phyloP scores from a whole-genome alignment of 2,797 vertebrate genomes.

The Silurus lanzhouensis region DNA sequence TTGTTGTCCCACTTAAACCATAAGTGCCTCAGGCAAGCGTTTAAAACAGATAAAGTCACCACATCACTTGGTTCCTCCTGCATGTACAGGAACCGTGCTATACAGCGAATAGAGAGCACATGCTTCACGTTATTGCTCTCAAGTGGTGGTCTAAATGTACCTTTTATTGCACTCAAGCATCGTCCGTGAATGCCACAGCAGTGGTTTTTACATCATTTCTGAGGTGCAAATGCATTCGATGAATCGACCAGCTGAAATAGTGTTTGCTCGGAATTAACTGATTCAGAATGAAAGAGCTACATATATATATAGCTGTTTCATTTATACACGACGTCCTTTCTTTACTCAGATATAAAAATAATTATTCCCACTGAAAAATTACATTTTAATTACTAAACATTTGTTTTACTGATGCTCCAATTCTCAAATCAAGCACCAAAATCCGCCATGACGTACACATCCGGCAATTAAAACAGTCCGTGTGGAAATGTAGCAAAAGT shows the following conservation, averaged over 20 bases:
- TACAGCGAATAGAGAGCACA: not conserved
- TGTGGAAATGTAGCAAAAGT: too few species aligned
- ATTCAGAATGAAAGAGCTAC: not conserved
- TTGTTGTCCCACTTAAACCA: not conserved
- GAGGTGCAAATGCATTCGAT: conserved; percentile 55
- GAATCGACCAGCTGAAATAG: conserved; percentile 47
- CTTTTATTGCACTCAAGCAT: not conserved
- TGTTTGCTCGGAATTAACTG: conserved; percentile 48
- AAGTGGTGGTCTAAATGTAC: not conserved
- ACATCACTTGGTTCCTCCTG: not conserved
- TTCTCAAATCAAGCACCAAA: too few species aligned
- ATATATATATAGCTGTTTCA: too few species aligned
- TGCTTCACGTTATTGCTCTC: not conserved
- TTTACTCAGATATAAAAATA: too few species aligned
- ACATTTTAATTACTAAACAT: too few species aligned
- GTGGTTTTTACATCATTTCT: conserved; percentile 39
- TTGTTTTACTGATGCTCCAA: too few species aligned
- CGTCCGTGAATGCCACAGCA: not conserved
- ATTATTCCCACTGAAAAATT: too few species aligned
- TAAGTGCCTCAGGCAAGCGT: not conserved
- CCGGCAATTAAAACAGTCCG: too few species aligned
- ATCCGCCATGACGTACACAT: too few species aligned
- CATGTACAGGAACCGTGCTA: not conserved
- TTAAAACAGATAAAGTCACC: not conserved
- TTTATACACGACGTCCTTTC: too few species aligned